Evolutionary conservation across 2,797 vertebrate genomes (phyloP).

Genomic region (Syngnathus acus): DNA sequence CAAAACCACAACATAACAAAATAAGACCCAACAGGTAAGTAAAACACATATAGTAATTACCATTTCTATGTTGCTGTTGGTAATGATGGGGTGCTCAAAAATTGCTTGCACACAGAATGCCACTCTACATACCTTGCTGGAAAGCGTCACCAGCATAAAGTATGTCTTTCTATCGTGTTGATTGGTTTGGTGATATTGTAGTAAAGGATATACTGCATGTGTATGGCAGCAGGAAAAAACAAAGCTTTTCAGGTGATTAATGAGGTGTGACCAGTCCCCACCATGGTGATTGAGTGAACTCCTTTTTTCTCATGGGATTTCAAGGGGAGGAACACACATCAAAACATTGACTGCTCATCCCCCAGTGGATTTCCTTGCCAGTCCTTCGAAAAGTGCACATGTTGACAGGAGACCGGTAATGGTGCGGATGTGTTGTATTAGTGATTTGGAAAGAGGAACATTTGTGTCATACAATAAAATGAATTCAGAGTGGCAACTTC

Average conservation of each 20-base stretch:
- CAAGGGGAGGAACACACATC: constrained; percentile 15
- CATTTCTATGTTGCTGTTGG: not conserved
- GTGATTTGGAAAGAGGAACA: constrained; percentile 34
- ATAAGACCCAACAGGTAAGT: not conserved
- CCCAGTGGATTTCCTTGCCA: constrained; percentile 26
- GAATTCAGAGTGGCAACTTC: constrained; percentile 29
- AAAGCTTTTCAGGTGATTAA: constrained; percentile 50
- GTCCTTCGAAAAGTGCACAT: constrained; percentile 44
- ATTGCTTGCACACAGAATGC: not conserved
- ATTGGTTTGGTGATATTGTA: constrained; percentile 42
- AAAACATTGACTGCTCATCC: constrained; percentile 21
- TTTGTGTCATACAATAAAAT: constrained; percentile 22
- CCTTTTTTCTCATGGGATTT: constrained; percentile 34
- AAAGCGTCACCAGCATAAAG: not conserved
- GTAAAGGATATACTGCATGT: constrained; percentile 31
- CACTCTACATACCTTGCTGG: not conserved
- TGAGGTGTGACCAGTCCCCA: constrained; percentile 49
- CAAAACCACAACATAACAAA: not conserved
- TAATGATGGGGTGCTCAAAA: too few species aligned
- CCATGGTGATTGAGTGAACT: constrained; percentile 35
- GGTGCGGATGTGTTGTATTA: constrained; percentile 41
- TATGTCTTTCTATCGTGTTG: constrained; percentile 21
- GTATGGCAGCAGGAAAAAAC: constrained; percentile 30
- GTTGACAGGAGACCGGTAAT: constrained; percentile 52
- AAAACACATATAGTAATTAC: not conserved